Evolutionary conservation across 1,140 invertebrate species (phyloP).

Genomic region (Aculops lycopersici): DNA sequence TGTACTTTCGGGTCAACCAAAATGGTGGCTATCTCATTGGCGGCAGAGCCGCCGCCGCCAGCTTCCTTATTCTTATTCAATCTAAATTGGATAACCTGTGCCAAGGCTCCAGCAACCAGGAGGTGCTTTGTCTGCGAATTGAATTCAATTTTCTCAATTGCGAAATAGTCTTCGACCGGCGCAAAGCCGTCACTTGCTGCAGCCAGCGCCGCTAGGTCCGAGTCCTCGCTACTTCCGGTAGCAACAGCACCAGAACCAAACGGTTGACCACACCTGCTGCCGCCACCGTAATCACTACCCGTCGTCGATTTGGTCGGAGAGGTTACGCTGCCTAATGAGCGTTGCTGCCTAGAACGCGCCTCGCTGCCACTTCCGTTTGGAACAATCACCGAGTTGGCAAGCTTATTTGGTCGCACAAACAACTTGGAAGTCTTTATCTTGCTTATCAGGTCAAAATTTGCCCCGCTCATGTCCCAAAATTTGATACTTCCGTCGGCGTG

Average conservation of each 20-base stretch:
- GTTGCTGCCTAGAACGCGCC: neutral
- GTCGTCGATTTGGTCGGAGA: conserved; percentile 2
- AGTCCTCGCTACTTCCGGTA: conserved; percentile 18
- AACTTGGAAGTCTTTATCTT: neutral
- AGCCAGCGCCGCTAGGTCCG: neutral
- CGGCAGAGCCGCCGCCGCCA: too few species aligned
- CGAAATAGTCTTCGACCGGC: conserved; percentile 50
- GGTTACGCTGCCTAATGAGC: neutral
- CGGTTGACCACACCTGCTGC: conserved; percentile 15
- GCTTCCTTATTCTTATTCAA: too few species aligned
- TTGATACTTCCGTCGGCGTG: conserved; percentile 16
- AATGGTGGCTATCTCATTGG: too few species aligned
- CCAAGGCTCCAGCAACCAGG: conserved; percentile 51
- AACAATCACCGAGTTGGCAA: too few species aligned
- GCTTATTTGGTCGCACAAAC: neutral
- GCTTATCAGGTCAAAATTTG: neutral
- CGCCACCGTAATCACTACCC: conserved; percentile 1
- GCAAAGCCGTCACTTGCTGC: neutral
- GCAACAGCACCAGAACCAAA: conserved; percentile 14
- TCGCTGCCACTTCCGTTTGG: neutral
- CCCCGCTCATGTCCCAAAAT: neutral
- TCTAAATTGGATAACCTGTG: conserved; percentile 74
- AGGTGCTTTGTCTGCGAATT: conserved; percentile 68
- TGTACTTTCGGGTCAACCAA: too few species aligned
- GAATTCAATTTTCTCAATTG: conserved; percentile 61